Conservation (phyloP, 2,113 vertebrate genomes). For the Laticauda colubrina region DNA sequence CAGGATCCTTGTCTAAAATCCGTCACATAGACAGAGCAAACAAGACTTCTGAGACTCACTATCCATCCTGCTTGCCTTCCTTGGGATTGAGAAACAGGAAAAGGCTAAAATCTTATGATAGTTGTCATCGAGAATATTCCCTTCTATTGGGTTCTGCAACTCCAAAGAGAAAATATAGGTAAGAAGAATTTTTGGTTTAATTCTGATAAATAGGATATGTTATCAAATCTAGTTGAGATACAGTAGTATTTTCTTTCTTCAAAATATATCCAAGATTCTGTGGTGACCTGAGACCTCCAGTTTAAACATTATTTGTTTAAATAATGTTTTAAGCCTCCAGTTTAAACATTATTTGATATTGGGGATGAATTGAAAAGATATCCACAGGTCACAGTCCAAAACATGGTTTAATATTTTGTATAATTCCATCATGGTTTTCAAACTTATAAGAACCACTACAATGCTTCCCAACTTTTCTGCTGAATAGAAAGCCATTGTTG, state of each 20-base stretch:
- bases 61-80: slow-evolving; percentile 28
- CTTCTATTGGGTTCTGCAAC: slow-evolving; percentile 17
- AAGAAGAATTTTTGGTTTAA: slow-evolving; percentile 19
- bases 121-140: slow-evolving; percentile 30
- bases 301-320: not conserved
- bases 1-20: slow-evolving; percentile 55
- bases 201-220: not conserved
- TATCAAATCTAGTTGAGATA: not conserved
- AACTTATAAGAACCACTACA: not conserved
- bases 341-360: not conserved
- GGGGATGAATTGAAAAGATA: too few relatives aligned
- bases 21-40: slow-evolving; percentile 32
- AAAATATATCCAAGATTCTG: not conserved
- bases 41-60: not conserved
- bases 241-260: not conserved
- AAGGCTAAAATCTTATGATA: slow-evolving; percentile 53
- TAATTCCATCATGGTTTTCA: not conserved
- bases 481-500: not conserved
- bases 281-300: not conserved
- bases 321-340: not conserved
- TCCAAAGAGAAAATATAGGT: slow-evolving; percentile 49
- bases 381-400: not conserved
- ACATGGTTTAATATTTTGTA: not conserved
- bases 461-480: not conserved
- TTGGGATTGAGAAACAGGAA: slow-evolving; percentile 52